Evolutionary conservation across 2,888 invertebrate genomes (phyloP), one percentile per base, ranked within the genome.

Genomic region (Odontocolon sp.): DNA sequence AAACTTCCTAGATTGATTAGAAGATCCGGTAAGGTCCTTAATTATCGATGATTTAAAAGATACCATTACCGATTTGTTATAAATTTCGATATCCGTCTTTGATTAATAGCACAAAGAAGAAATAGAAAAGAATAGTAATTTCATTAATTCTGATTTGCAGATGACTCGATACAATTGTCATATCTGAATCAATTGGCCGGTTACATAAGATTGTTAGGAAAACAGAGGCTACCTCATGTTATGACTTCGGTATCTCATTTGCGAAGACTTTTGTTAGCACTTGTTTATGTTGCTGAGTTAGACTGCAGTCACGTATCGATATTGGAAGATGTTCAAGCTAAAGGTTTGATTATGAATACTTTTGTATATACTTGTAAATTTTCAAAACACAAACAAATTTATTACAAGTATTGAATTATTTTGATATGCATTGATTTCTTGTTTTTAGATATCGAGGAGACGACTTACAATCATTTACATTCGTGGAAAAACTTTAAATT

Each of bases 401-500:
- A 36, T 36, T 9, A 36, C n/a, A 2, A n/a, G 36, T 9, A 36
- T 36, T 36, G 31, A 31, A 31, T 9, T n/a, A 2, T 36, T 36
- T 36, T 36, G 36, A 36, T 9, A 36, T 8, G 9, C 3, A 36
- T 42, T 16, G 26, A 2, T 50, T 45, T 68, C 9, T 80, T 84
- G 9, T 56, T 80, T 66, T 70, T 82, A 88, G 91, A 91, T 78
- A 87, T 92, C 31, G 90, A 92, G 59, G 85, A 88, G 66, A 81
- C 83, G 16, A 81, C 87, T 3, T 87, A 91, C 69, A 80, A 83
- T 61, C 89, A 91, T 50, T 67, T 80, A 4, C 66, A 79, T 2
- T 92, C 93, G 0, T 96, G 96, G 96, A 93, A 93, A 71, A 90
- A 91, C 54, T 94, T 94, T 73, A 92, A 92, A 66, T 93, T 94